Conservation (phyloP, 1,140 invertebrate genomes). For the Meloidogyne floridensis region DNA sequence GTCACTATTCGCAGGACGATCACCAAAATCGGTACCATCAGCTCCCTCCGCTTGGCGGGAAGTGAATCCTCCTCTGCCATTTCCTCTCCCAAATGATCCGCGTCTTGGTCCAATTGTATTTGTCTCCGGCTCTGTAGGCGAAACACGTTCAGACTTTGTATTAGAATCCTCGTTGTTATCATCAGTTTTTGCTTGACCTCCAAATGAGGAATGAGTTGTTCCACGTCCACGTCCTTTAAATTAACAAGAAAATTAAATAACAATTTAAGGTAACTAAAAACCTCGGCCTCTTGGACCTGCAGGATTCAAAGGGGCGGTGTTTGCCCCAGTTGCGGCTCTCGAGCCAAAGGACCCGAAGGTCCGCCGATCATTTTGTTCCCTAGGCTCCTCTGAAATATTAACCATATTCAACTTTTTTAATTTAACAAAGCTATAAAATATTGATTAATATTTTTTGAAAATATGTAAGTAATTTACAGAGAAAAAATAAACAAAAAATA, state of each 20-base stretch:
- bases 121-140: background rate
- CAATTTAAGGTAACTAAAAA: background rate
- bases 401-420: too few species aligned
- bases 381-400: too few species aligned
- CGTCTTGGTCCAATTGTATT: background rate
- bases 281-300: background rate
- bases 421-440: too few species aligned
- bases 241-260: background rate
- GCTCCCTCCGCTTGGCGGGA: background rate
- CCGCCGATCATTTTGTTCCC: too few species aligned
- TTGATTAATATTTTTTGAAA: too few species aligned
- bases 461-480: too few species aligned
- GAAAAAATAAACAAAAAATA: too few species aligned
- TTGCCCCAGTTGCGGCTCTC: background rate
- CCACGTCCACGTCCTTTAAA: background rate
- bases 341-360: too few species aligned
- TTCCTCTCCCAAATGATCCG: background rate
- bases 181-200: background rate
- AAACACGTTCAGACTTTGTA: background rate
- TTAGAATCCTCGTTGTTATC: background rate
- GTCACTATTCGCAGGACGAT: background rate
- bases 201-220: background rate
- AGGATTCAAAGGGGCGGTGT: background rate
- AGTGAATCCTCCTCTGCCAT: background rate
- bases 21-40: background rate